phyloP scores from a whole-genome alignment of 2,113 vertebrate genomes.

The Pogonocichla stellata region DNA sequence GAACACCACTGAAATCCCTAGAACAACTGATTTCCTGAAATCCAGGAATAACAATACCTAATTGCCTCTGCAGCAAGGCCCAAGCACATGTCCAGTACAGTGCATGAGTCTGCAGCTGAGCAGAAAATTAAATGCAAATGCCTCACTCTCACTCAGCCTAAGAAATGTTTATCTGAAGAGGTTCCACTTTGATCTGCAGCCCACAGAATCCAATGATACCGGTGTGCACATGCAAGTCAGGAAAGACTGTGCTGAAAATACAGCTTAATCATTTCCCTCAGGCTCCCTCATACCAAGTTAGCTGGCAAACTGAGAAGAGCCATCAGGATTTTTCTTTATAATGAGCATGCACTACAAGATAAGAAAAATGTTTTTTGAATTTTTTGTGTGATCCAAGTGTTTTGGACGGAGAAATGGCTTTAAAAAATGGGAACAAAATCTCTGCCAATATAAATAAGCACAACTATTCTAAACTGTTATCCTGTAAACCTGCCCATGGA shows the following conservation, averaged over 20 bases:
- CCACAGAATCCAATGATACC: not conserved
- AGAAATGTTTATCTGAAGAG: not conserved
- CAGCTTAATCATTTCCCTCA: not conserved
- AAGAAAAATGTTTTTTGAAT: not conserved
- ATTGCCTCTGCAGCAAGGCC: not conserved
- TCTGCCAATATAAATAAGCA: not conserved
- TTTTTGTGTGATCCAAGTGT: not conserved
- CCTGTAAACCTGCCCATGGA: not conserved
- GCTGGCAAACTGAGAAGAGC: not conserved
- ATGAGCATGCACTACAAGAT: not conserved
- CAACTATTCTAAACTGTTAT: not conserved
- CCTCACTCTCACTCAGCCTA: not conserved
- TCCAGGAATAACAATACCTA: not conserved
- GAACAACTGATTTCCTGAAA: not conserved
- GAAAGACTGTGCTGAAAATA: not conserved
- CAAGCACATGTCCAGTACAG: accelerated
- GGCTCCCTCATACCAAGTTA: not conserved
- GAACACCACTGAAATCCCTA: not conserved
- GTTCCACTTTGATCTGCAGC: not conserved
- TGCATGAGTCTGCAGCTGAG: accelerated
- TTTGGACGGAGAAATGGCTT: not conserved
- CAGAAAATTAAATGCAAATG: not conserved
- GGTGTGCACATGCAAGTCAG: not conserved
- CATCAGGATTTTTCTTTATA: not conserved
- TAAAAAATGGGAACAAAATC: not conserved